Percentiles rank a stretch among this genome's conserved stretches.
Evolutionary conservation across 2,797 vertebrate species (phyloP).

Genomic region (Peromyscus aztecus): DNA sequence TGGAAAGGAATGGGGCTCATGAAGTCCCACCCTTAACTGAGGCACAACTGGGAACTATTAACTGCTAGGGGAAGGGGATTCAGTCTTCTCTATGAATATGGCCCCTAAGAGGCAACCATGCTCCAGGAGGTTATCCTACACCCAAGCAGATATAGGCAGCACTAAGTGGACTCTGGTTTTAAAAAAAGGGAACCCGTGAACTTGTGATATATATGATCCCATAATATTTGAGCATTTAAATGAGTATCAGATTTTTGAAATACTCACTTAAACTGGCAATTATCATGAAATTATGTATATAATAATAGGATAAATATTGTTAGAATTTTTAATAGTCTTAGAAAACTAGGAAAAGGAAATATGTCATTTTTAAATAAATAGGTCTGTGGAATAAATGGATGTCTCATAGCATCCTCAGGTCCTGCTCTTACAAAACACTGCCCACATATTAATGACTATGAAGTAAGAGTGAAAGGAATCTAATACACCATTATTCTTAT

Average conservation of each 20-base stretch:
- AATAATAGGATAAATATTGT: conserved; percentile 52
- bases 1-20: neutral
- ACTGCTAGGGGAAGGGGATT: neutral
- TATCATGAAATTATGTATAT: neutral
- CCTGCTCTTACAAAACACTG: conserved; percentile 7
- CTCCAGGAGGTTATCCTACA: neutral
- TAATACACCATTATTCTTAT: neutral
- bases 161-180: neutral
- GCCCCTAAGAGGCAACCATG: neutral
- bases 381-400: neutral
- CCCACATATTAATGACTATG: conserved; percentile 30
- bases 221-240: neutral
- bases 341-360: neutral
- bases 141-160: neutral
- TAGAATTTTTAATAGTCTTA: neutral
- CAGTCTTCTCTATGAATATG: neutral
- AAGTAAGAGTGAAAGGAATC: conserved; percentile 5
- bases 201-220: neutral
- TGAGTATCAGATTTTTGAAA: neutral
- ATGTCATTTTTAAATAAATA: conserved; percentile 14
- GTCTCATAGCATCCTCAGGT: neutral
- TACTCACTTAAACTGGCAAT: conserved; percentile 29
- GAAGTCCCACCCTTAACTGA: neutral
- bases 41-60: neutral
- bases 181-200: neutral